These are phyloP conservation scores for Delichon dasypus DNA, from an alignment of 2,797 vertebrate genomes.

Conservation along the genomic window DNA sequence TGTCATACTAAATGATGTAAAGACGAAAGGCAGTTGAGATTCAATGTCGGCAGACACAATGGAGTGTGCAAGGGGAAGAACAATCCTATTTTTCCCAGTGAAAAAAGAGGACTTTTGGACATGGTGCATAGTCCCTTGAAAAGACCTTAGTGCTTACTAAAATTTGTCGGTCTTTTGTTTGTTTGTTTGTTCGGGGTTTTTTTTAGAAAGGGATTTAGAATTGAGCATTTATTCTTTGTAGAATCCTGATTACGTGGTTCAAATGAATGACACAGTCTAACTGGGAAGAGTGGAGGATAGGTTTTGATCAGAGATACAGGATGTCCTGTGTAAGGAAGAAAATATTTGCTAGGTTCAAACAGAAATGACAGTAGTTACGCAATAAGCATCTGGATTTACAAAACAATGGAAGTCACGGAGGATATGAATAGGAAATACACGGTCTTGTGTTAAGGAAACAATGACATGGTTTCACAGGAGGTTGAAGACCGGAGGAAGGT, in stretches of 20 bases:
- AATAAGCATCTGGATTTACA: not conserved
- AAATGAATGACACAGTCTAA: not conserved
- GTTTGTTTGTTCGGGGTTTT: not conserved
- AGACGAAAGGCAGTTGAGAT: not conserved
- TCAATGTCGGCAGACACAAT: not conserved
- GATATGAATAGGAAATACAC: not conserved
- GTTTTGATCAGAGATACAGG: not conserved
- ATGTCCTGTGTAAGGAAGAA: not conserved
- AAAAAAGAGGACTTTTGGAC: not conserved
- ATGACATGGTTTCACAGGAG: fast-evolving
- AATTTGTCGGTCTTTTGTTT: too few relatives aligned
- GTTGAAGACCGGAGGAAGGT: not conserved
- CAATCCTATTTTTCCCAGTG: not conserved
- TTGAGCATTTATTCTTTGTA: not conserved
- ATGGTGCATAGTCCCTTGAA: not conserved
- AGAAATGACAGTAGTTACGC: fast-evolving
- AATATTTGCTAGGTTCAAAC: not conserved
- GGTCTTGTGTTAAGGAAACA: too few relatives aligned
- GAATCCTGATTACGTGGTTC: not conserved
- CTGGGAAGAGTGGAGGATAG: not conserved
- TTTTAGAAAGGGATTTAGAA: too few relatives aligned
- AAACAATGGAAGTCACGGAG: fast-evolving
- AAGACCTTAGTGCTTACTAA: not conserved
- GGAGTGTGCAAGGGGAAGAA: not conserved
- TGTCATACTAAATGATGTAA: not conserved